These are phyloP conservation scores for Microplitis demolitor DNA, from an alignment of 1,140 invertebrate genomes.

Conservation along the genomic window DNA sequence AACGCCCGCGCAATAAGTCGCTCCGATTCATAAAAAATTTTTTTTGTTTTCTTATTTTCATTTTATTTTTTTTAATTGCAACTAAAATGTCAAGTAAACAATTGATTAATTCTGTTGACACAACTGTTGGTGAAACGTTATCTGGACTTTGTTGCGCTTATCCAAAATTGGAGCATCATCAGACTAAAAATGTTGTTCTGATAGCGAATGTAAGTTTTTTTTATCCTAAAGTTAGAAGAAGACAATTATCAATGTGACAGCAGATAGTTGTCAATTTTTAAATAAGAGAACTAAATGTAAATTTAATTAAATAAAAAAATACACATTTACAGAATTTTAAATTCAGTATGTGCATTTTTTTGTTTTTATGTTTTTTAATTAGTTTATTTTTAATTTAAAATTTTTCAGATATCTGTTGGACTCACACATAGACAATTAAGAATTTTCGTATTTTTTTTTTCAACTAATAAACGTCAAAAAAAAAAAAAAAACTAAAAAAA, in stretches of 20 bases:
- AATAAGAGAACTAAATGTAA: slow-evolving; percentile 7
- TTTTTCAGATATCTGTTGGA: too few species aligned
- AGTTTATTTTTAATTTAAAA: too few species aligned
- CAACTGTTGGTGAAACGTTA: slow-evolving; percentile 72
- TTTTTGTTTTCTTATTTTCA: background rate
- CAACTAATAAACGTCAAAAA: too few species aligned
- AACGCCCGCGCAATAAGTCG: too few species aligned
- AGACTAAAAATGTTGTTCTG: slow-evolving; percentile 68
- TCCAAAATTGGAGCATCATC: slow-evolving; percentile 66
- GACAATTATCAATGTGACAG: too few species aligned
- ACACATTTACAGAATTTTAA: too few species aligned
- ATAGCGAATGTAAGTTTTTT: slow-evolving; percentile 54
- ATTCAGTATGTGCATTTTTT: too few species aligned
- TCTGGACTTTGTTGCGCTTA: slow-evolving; percentile 68
- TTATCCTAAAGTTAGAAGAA: slow-evolving; percentile 7
- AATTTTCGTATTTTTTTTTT: too few species aligned
- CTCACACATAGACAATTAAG: too few species aligned
- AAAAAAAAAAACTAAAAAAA: too few species aligned
- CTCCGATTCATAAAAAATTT: background rate
- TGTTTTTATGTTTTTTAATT: too few species aligned
- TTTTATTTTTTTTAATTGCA: background rate
- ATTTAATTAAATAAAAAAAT: background rate
- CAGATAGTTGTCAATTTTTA: slow-evolving; percentile 26
- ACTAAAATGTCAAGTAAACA: slow-evolving; percentile 60
- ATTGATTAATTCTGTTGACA: slow-evolving; percentile 69